Evolutionary conservation across 2,113 vertebrate genomes (phyloP).

Genomic region (Menura novaehollandiae): DNA sequence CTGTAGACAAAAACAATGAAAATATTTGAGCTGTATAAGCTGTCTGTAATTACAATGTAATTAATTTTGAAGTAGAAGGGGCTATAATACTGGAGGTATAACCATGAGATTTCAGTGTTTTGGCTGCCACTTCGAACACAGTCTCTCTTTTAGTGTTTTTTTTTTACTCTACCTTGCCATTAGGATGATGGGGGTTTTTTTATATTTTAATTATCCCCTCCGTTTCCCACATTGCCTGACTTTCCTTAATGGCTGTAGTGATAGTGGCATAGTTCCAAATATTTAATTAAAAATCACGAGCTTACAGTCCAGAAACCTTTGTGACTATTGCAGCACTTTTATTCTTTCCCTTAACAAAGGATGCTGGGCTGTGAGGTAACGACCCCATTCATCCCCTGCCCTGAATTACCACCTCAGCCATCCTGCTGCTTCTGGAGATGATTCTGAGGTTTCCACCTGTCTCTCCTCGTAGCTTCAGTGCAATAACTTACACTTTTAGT

Average conservation of each 20-base stretch:
- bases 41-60: background rate
- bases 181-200: background rate
- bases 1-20: background rate
- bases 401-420: background rate
- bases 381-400: background rate
- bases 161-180: background rate
- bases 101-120: background rate
- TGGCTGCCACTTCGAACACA: background rate
- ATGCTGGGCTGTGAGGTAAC: background rate
- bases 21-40: background rate
- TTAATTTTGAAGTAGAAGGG: background rate
- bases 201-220: background rate
- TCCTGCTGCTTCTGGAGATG: background rate
- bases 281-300: background rate
- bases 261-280: background rate
- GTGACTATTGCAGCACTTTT: background rate
- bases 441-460: background rate
- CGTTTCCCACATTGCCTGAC: background rate
- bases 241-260: background rate
- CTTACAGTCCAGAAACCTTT: background rate
- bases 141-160: background rate
- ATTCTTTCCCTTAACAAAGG: rapidly evolving
- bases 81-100: background rate
- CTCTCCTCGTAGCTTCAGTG: background rate
- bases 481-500: background rate